Conservation (phyloP, 1,140 invertebrate genomes). For the Ceratoteleas bidentatus region DNA sequence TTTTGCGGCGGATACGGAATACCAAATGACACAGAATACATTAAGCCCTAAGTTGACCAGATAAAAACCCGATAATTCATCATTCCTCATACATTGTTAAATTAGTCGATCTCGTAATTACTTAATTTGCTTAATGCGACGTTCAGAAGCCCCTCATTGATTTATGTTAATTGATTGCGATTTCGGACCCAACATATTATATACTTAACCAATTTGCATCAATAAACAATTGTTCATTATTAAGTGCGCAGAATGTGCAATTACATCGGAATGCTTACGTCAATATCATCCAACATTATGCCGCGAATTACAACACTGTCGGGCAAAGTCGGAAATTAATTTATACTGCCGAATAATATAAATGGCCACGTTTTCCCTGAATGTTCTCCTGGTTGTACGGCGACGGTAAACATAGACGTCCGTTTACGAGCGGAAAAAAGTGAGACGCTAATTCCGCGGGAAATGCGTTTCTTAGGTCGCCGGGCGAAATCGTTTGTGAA, state of each 20-base stretch:
- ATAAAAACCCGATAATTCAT: slow-evolving; percentile 1
- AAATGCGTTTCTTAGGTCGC: not conserved
- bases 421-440: too few species aligned
- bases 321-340: too few species aligned
- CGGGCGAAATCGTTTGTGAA: too few species aligned
- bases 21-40: not conserved
- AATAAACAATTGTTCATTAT: slow-evolving; percentile 15
- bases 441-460: too few species aligned
- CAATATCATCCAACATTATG: not conserved
- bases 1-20: not conserved
- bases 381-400: too few species aligned
- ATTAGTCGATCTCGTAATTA: not conserved
- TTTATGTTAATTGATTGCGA: slow-evolving; percentile 18
- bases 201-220: slow-evolving; percentile 19
- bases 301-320: not conserved
- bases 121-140: slow-evolving; percentile 1
- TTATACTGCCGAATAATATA: too few species aligned
- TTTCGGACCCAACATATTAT: slow-evolving; percentile 12
- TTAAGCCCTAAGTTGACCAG: not conserved
- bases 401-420: too few species aligned
- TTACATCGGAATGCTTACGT: slow-evolving; percentile 1
- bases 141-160: not conserved
- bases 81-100: slow-evolving; percentile 3
- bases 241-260: not conserved
- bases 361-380: too few species aligned